Conservation (phyloP, 2,888 invertebrate species). For the Microplitis manilae region DNA sequence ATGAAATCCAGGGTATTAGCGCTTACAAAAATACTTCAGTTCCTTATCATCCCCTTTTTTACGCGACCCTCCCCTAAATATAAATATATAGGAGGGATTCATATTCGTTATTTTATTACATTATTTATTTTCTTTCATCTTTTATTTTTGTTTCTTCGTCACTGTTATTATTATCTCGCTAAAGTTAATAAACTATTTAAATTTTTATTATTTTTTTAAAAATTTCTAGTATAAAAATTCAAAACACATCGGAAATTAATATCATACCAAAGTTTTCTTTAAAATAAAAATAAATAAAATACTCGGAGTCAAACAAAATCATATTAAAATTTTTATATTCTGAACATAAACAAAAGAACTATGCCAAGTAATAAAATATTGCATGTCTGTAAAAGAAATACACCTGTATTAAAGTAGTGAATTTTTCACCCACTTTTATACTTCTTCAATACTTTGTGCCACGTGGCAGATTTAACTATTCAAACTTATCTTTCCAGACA, state of each 20-base stretch:
- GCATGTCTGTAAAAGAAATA: not conserved
- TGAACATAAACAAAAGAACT: no score
- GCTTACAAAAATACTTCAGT: not conserved
- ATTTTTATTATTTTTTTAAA: no score
- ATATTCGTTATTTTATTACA: not conserved
- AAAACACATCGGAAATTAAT: no score
- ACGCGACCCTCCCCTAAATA: not conserved
- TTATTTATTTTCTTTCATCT: no score
- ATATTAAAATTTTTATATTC: no score
- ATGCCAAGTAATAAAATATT: not conserved
- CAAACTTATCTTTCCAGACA: not conserved
- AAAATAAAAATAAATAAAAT: no score
- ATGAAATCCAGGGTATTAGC: not conserved
- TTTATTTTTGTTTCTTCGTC: no score
- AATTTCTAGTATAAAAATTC: no score
- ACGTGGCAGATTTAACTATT: not conserved
- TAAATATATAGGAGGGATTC: not conserved
- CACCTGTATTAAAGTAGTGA: not conserved
- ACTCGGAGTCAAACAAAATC: no score
- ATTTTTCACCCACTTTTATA: not conserved
- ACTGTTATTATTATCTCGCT: no score
- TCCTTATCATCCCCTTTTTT: not conserved
- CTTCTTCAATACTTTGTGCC: not conserved
- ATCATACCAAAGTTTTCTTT: no score
- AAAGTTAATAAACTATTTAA: no score